Conservation (phyloP, 2,888 invertebrate genomes). For the Conops quadrifasciatus region DNA sequence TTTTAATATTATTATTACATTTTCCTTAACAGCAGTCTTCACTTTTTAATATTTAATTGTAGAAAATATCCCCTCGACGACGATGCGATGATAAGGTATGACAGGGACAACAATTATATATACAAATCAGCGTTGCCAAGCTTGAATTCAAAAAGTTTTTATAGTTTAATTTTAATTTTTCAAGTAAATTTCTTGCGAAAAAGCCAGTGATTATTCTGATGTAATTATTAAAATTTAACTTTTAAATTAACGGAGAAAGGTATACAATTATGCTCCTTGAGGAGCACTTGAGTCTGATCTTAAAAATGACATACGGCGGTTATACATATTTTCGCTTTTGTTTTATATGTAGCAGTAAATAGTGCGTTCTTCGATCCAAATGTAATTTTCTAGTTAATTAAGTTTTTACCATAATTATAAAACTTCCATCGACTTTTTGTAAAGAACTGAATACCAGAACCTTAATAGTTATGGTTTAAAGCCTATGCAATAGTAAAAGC, state of each 20-base stretch:
- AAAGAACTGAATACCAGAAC: too few species aligned
- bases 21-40: constrained; percentile 10
- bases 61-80: constrained; percentile 25
- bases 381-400: too few species aligned
- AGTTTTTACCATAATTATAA: too few species aligned
- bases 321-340: too few species aligned
- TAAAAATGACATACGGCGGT: too few species aligned
- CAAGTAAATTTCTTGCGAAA: not conserved
- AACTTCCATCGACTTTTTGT: too few species aligned
- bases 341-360: too few species aligned
- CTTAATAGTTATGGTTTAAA: too few species aligned
- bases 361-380: too few species aligned
- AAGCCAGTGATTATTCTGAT: not conserved
- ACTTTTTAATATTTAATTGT: constrained; percentile 21
- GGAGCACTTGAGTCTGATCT: too few species aligned
- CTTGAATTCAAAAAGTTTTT: not conserved
- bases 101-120: constrained; percentile 18
- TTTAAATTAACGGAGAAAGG: not conserved
- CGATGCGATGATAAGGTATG: constrained; percentile 5
- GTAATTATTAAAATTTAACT: not conserved
- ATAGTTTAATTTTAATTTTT: not conserved
- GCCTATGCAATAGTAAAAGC: too few species aligned
- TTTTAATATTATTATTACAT: constrained; percentile 2
- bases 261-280: not conserved
- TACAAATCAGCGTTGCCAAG: not conserved